phyloP scores from a whole-genome alignment of 2,888 invertebrate genomes.

The Agrochola circellaris region DNA sequence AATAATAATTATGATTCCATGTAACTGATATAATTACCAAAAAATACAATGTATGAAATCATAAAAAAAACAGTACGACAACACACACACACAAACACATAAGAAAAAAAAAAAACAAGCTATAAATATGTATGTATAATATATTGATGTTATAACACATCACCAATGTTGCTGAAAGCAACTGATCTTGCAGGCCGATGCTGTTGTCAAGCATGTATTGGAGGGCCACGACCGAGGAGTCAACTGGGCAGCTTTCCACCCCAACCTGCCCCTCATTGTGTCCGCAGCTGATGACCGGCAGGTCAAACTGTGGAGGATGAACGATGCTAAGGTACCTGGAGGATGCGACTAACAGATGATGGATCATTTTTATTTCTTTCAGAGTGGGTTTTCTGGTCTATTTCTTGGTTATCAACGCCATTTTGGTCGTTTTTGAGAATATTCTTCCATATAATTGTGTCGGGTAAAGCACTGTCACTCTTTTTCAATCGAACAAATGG shows the following conservation, averaged over 20 bases:
- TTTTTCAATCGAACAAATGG: not conserved
- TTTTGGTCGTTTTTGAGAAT: not conserved
- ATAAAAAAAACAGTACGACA: not conserved
- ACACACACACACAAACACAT: not conserved
- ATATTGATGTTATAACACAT: conserved; percentile 68
- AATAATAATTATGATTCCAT: not conserved
- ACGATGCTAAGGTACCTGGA: conserved; percentile 94
- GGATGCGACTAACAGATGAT: conserved; percentile 9
- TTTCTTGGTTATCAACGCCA: conserved; percentile 4
- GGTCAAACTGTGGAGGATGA: conserved; percentile 99
- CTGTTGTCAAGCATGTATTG: conserved; percentile 96
- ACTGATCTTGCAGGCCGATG: conserved; percentile 93
- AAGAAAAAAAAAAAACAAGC: not conserved
- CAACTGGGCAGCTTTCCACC: conserved; percentile 99
- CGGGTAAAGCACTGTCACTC: too few species aligned
- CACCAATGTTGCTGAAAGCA: conserved; percentile 70
- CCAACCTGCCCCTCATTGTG: conserved; percentile 97
- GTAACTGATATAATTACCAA: not conserved
- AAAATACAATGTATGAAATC: too few species aligned
- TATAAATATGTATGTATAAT: conserved; percentile 66
- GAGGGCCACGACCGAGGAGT: conserved; percentile 99
- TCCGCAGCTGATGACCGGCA: conserved; percentile 99
- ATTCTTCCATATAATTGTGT: not conserved
- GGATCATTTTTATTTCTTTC: conserved; percentile 14
- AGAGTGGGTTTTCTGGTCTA: not conserved